Percentiles rank a stretch among this genome's conserved stretches.
phyloP scores from a whole-genome alignment of 2,113 vertebrate genomes.

The Pachypanchax playfairii region DNA sequence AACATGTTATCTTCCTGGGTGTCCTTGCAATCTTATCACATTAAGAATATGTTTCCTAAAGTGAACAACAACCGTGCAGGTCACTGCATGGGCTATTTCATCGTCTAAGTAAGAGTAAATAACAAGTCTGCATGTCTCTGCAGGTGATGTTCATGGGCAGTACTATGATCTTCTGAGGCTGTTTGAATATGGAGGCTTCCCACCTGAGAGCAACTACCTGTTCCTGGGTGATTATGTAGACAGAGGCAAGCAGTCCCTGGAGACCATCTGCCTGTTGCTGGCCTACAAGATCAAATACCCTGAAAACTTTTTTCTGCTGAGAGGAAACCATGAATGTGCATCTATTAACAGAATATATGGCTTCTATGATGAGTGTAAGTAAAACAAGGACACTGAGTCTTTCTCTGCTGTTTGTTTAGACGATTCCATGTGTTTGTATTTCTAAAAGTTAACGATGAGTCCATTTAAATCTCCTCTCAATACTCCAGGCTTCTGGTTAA shows the following conservation, averaged over 20 bases:
- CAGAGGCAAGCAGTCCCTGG: conserved; percentile 85
- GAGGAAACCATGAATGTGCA: conserved; percentile 96
- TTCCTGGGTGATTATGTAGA: conserved; percentile 85
- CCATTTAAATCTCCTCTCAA: too few species aligned
- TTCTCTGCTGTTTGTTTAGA: too few species aligned
- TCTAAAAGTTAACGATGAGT: not conserved
- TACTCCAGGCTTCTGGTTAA: conserved; percentile 19
- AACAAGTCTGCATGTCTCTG: not conserved
- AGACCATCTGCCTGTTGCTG: conserved; percentile 91
- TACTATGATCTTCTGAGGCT: conserved; percentile 84
- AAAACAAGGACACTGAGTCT: not conserved
- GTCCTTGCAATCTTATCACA: too few species aligned
- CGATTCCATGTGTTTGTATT: too few species aligned
- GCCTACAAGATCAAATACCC: conserved; percentile 86
- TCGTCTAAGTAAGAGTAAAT: not conserved
- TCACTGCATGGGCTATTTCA: not conserved
- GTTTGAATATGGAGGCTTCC: conserved; percentile 84
- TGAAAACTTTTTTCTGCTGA: conserved; percentile 94
- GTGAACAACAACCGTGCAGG: not conserved
- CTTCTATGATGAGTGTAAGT: conserved; percentile 96
- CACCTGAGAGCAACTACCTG: conserved; percentile 85
- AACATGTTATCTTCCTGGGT: too few species aligned
- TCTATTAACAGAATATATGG: conserved; percentile 99
- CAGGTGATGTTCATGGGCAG: conserved; percentile 84
- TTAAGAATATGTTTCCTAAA: too few species aligned